Evolutionary conservation across 2,797 vertebrate species (phyloP).

Genomic region (Pangasius sanitwongsei): DNA sequence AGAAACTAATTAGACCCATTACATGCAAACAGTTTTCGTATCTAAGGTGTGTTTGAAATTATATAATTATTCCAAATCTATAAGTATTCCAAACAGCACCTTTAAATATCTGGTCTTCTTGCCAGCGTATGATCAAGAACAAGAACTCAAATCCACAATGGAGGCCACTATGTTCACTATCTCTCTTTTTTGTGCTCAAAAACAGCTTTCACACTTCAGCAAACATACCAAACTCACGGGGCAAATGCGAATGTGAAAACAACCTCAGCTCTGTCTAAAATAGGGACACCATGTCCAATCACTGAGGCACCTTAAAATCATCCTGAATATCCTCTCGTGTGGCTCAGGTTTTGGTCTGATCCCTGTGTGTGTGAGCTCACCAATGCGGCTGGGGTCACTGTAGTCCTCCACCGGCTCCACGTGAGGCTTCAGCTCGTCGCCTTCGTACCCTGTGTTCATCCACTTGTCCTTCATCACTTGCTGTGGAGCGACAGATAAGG

Average conservation of each 20-base stretch:
- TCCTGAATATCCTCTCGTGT: neutral
- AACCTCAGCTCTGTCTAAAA: neutral
- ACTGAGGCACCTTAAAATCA: neutral
- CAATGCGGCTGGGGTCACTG: slow-evolving; percentile 86
- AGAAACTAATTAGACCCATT: neutral
- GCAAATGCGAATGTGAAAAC: neutral
- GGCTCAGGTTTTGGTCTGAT: neutral
- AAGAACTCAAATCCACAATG: neutral
- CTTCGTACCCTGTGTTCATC: slow-evolving; percentile 90
- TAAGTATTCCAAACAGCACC: too few species aligned
- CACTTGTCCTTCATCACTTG: slow-evolving; percentile 99
- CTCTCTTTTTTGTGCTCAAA: neutral
- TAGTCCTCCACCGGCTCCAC: slow-evolving; percentile 87
- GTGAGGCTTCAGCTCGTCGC: slow-evolving; percentile 88
- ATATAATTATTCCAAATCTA: too few species aligned
- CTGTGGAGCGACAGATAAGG: slow-evolving; percentile 62
- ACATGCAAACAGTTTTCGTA: too few species aligned
- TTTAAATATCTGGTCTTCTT: neutral
- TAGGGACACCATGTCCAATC: too few species aligned
- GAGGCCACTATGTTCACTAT: too few species aligned
- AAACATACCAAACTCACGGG: neutral
- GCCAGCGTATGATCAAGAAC: neutral
- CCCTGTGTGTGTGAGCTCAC: slow-evolving; percentile 68
- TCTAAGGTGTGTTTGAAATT: too few species aligned
- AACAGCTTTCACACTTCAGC: neutral